Conservation (phyloP, 2,888 invertebrate genomes). For the Drosophila acutilabella region DNA sequence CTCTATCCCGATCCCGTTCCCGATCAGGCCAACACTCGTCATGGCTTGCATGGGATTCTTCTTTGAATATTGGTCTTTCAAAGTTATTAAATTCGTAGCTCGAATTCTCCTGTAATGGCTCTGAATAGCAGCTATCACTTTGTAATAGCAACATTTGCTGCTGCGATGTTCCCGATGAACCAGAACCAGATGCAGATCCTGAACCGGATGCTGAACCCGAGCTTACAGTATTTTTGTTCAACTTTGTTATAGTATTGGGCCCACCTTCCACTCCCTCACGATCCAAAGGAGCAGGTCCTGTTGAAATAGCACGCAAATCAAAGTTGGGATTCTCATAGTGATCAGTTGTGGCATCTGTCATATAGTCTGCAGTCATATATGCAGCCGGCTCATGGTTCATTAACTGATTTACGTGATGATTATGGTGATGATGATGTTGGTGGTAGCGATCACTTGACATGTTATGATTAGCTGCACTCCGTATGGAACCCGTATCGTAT, state of each 20-base stretch:
- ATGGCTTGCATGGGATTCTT: conserved; percentile 33
- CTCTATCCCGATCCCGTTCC: conserved; percentile 19
- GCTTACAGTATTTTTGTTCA: conserved; percentile 58
- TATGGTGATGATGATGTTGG: conserved; percentile 21
- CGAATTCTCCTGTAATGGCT: conserved; percentile 80
- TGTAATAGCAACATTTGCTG: conserved; percentile 78
- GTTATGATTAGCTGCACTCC: conserved; percentile 68
- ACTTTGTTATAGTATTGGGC: conserved; percentile 52
- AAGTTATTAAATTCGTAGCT: conserved; percentile 87
- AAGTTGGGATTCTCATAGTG: conserved; percentile 86
- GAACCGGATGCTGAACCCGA: conserved; percentile 47
- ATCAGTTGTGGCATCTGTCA: conserved; percentile 82
- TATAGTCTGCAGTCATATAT: conserved; percentile 71
- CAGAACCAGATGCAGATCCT: conserved; percentile 56
- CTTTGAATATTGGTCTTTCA: conserved; percentile 87
- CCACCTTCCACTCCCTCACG: conserved; percentile 5
- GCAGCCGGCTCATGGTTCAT: conserved; percentile 37
- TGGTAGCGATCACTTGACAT: conserved; percentile 50
- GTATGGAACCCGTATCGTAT: conserved; percentile 84
- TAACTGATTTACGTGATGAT: conserved; percentile 50
- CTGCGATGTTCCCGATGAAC: conserved; percentile 71
- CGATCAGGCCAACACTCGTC: conserved; percentile 67
- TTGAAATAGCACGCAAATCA: conserved; percentile 69
- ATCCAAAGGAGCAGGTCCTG: conserved; percentile 25
- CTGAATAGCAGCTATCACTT: conserved; percentile 84